A percentile compares a stretch with the other conserved stretches of the same genome.
phyloP scores from a whole-genome alignment of 2,797 vertebrate species.

The Gymnodraco acuticeps region DNA sequence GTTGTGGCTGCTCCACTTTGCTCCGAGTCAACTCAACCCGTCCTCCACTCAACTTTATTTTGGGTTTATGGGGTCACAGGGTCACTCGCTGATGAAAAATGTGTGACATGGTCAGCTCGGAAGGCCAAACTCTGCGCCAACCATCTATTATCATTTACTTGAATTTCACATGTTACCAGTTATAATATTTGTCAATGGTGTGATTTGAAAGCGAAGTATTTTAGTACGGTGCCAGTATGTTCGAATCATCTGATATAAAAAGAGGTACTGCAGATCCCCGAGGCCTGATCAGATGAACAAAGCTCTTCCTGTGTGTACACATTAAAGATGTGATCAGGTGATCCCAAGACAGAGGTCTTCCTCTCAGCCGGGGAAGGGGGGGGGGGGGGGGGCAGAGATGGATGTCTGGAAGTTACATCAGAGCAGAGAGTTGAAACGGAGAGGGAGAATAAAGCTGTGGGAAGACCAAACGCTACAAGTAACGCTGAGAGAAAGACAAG shows the following conservation, averaged over 20 bases:
- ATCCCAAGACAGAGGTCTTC: conserved; percentile 40
- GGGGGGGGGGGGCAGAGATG: conserved; percentile 45
- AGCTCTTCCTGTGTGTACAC: conserved; percentile 62
- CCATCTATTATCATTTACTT: not conserved
- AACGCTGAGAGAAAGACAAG: conserved; percentile 32
- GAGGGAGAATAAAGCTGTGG: conserved; percentile 29
- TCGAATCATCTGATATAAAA: conserved; percentile 55
- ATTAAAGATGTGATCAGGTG: conserved; percentile 63
- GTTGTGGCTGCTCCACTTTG: conserved; percentile 20
- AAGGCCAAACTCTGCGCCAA: too few species aligned
- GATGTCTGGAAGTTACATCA: conserved; percentile 55
- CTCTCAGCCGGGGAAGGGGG: conserved; percentile 10
- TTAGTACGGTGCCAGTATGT: conserved; percentile 4
- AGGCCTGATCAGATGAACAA: conserved; percentile 49
- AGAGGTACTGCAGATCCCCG: conserved; percentile 32
- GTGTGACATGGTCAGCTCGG: conserved; percentile 2
- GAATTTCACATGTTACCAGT: conserved; percentile 16
- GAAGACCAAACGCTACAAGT: conserved; percentile 49
- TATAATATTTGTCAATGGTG: conserved; percentile 2
- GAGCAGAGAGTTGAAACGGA: conserved; percentile 38
- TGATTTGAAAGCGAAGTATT: conserved; percentile 3
- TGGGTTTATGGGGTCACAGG: not conserved
- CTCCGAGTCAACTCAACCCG: conserved; percentile 21
- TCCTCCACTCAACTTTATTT: conserved; percentile 35
- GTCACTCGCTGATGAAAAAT: conserved; percentile 16